phyloP scores from a whole-genome alignment of 2,888 invertebrate genomes.

The Heteromyza rotundicornis region DNA sequence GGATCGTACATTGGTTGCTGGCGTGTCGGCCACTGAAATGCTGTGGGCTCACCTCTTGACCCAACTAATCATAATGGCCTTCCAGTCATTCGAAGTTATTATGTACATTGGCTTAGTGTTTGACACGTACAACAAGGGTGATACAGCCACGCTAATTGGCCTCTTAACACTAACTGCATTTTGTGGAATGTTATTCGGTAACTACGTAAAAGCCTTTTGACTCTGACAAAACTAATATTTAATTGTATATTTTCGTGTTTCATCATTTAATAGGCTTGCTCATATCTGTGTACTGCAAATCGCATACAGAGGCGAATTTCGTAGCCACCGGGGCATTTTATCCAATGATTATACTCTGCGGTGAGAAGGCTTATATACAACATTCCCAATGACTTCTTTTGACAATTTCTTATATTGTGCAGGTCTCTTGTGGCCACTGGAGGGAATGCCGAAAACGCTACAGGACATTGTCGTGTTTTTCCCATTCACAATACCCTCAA shows the following conservation, averaged over 20 bases:
- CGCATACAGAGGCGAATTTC: constrained; percentile 83
- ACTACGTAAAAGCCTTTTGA: constrained; percentile 7
- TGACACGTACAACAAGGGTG: constrained; percentile 60
- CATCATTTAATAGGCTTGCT: constrained; percentile 70
- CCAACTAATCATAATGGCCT: constrained; percentile 74
- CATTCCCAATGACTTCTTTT: not conserved
- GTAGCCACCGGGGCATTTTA: constrained; percentile 88
- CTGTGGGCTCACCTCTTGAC: constrained; percentile 79
- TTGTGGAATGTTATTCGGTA: constrained; percentile 82
- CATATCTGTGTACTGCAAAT: constrained; percentile 79
- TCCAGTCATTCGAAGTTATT: constrained; percentile 69
- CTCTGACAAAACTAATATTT: not conserved
- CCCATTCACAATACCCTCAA: constrained; percentile 82
- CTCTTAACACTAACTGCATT: constrained; percentile 77
- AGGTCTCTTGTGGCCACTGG: constrained; percentile 73
- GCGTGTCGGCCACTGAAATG: constrained; percentile 81
- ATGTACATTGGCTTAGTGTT: constrained; percentile 62
- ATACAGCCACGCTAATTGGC: constrained; percentile 65
- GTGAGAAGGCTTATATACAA: constrained; percentile 62
- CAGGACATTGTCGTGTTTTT: constrained; percentile 70
- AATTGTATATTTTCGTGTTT: not conserved
- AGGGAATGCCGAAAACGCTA: constrained; percentile 71
- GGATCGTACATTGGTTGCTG: constrained; percentile 86
- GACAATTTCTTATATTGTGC: not conserved
- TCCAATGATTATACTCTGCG: constrained; percentile 85